Evolutionary conservation across 2,888 invertebrate genomes (phyloP).

Genomic region (Baronia brevicornis): DNA sequence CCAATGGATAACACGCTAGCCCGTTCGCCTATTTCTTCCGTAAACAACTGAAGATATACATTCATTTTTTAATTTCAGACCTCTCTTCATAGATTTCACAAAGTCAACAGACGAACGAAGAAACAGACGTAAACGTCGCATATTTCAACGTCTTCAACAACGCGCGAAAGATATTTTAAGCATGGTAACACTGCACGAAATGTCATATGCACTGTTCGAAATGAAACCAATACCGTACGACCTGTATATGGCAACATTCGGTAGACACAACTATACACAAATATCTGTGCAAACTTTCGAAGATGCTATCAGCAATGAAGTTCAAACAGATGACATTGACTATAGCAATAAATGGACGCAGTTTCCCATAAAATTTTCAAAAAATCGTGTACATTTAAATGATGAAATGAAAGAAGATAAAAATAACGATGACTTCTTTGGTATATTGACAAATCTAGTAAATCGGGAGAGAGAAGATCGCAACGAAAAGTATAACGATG

Average conservation of each 20-base stretch:
- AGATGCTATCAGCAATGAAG: conserved; percentile 52
- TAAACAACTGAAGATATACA: too few species aligned
- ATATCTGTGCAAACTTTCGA: conserved; percentile 59
- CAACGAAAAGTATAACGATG: conserved; percentile 27
- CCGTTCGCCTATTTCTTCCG: too few species aligned
- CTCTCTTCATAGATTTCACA: conserved; percentile 56
- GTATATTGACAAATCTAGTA: conserved; percentile 32
- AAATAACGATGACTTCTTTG: conserved; percentile 38
- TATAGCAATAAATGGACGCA: conserved; percentile 58
- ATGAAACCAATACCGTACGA: conserved; percentile 69
- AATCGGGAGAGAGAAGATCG: conserved; percentile 21
- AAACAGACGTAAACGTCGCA: conserved; percentile 42
- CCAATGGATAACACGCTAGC: too few species aligned
- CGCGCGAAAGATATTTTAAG: conserved; percentile 55
- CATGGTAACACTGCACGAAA: conserved; percentile 63
- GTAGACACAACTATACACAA: conserved; percentile 55
- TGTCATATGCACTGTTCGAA: conserved; percentile 59
- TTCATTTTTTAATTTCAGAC: conserved; percentile 35
- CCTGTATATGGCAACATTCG: conserved; percentile 61
- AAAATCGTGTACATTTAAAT: conserved; percentile 36
- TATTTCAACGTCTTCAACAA: conserved; percentile 42
- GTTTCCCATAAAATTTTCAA: conserved; percentile 56
- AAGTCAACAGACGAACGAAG: conserved; percentile 43
- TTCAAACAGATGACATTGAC: conserved; percentile 55
- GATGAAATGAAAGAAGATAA: conserved; percentile 25